Conservation (phyloP, 2,797 vertebrate genomes). For the Xenopus petersii region DNA sequence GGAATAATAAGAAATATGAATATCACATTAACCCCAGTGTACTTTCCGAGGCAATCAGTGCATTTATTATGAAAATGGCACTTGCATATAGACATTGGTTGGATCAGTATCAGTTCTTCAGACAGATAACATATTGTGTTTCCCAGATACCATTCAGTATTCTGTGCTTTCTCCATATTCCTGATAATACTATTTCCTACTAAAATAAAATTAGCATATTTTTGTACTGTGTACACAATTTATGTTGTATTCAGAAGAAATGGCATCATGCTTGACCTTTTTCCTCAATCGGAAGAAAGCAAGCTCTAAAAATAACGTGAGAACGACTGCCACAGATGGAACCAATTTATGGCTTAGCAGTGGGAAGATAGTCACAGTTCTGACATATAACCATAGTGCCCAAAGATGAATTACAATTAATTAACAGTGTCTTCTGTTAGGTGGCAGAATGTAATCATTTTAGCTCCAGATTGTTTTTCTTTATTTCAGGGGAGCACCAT, state of each 20-base stretch:
- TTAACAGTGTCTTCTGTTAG: background rate
- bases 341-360: conserved; percentile 1
- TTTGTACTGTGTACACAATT: background rate
- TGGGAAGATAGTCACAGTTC: background rate
- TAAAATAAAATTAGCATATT: background rate
- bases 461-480: background rate
- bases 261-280: background rate
- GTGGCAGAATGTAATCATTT: background rate
- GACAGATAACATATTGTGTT: background rate
- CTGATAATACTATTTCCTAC: too few relatives aligned
- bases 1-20: too few relatives aligned
- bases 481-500: conserved; percentile 3
- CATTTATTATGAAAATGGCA: too few relatives aligned
- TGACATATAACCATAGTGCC: background rate
- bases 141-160: background rate
- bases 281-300: background rate
- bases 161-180: too few relatives aligned
- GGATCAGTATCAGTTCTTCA: background rate
- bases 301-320: background rate
- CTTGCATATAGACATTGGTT: background rate
- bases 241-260: background rate
- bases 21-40: background rate
- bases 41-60: too few relatives aligned
- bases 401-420: conserved; percentile 1
- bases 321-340: conserved; percentile 8